These are phyloP conservation scores for Polypterus bichir DNA, from an alignment of 2,113 vertebrate genomes.

Conservation along the genomic window DNA sequence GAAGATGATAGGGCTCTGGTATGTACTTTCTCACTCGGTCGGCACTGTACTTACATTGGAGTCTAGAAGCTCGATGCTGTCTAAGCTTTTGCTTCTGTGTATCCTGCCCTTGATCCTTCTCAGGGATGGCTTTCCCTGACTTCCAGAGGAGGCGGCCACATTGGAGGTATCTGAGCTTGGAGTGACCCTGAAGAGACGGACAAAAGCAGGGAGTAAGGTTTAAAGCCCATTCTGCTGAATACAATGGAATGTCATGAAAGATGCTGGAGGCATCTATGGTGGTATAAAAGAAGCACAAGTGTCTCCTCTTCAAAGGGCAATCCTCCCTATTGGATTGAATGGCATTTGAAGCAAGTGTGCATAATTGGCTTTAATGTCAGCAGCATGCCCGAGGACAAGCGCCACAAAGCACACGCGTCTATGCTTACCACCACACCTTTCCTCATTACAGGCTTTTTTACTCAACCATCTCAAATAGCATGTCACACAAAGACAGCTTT, in stretches of 20 bases:
- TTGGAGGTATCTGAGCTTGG: conserved; percentile 74
- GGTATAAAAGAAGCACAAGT: conserved; percentile 1
- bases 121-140: conserved; percentile 86
- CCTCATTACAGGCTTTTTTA: neutral
- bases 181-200: conserved; percentile 63
- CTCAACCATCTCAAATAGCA: no score
- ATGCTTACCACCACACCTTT: neutral
- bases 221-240: conserved; percentile 8
- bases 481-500: no score
- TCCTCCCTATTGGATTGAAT: conserved; percentile 25
- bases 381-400: conserved; percentile 33
- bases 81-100: conserved; percentile 88
- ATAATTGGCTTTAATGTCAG: conserved; percentile 34
- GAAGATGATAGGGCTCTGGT: no score
- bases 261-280: conserved; percentile 16
- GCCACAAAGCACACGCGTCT: conserved; percentile 28
- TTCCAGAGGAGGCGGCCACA: conserved; percentile 72
- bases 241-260: conserved; percentile 11
- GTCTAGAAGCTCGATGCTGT: conserved; percentile 85
- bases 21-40: no score
- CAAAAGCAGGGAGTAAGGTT: conserved; percentile 22
- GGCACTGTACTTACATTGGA: conserved; percentile 78
- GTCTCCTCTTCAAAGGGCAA: conserved; percentile 29
- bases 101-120: conserved; percentile 90
- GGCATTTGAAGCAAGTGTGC: conserved; percentile 37